A percentile compares a stretch with the other conserved stretches of the same genome.
These are phyloP conservation scores for Pithys albifrons DNA, from an alignment of 2,113 vertebrate genomes.

Conservation along the genomic window DNA sequence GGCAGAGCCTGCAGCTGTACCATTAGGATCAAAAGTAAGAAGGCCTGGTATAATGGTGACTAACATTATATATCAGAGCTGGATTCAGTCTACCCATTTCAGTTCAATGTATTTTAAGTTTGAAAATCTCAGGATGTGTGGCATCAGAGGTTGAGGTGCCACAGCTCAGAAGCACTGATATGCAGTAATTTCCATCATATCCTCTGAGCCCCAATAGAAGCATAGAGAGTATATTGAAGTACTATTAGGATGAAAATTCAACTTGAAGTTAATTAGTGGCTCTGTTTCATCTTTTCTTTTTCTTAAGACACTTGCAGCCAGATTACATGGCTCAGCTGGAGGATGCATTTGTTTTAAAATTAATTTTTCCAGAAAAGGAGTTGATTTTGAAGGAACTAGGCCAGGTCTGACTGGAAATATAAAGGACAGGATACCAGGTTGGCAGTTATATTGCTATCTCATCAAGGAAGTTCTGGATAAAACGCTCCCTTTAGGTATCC, in stretches of 20 bases:
- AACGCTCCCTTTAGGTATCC: neutral
- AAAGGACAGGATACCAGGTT: neutral
- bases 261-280: neutral
- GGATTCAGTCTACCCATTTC: neutral
- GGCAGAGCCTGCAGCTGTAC: neutral
- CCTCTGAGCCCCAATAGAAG: neutral
- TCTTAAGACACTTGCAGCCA: neutral
- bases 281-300: neutral
- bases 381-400: neutral
- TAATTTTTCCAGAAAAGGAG: neutral
- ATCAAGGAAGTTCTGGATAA: neutral
- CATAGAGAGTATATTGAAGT: neutral
- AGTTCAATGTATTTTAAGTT: neutral
- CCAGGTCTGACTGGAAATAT: neutral
- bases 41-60: neutral
- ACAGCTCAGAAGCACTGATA: neutral
- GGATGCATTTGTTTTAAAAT: neutral
- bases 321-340: neutral
- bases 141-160: neutral
- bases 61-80: neutral
- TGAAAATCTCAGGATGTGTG: neutral
- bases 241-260: neutral
- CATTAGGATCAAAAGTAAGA: neutral
- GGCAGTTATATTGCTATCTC: accelerated
- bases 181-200: neutral